Percentiles rank a stretch among this genome's conserved stretches.
phyloP scores from a whole-genome alignment of 2,797 vertebrate genomes.

The Falco naumanni region DNA sequence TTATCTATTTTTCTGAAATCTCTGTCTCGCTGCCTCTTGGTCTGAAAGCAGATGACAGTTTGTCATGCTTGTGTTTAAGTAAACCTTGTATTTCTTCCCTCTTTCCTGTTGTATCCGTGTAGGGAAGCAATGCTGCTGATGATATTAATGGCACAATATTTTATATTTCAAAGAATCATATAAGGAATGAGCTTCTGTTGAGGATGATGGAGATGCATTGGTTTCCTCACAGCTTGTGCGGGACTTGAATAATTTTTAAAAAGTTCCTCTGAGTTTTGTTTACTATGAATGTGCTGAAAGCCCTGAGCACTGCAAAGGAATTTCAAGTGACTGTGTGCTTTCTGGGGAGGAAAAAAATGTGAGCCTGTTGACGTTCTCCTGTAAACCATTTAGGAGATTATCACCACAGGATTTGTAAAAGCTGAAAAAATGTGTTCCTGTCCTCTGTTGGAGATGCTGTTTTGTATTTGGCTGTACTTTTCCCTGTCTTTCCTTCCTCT shows the following conservation, averaged over 20 bases:
- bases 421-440: neutral
- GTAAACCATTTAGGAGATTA: neutral
- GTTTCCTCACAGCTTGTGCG: neutral
- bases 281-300: neutral
- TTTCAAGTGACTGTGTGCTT: neutral
- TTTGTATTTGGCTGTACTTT: neutral
- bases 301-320: neutral
- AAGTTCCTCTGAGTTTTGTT: neutral
- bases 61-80: neutral
- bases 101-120: neutral
- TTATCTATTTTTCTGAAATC: neutral
- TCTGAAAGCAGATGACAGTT: neutral
- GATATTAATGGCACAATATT: neutral
- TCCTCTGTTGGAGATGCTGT: neutral
- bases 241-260: neutral
- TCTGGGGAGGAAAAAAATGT: neutral
- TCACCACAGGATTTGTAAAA: neutral
- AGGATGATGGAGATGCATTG: fast-evolving
- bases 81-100: neutral
- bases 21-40: neutral
- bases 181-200: neutral
- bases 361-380: neutral
- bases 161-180: neutral
- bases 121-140: neutral
- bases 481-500: neutral